These are phyloP conservation scores for Merluccius polli DNA, from an alignment of 2,797 vertebrate species.

Conservation along the genomic window DNA sequence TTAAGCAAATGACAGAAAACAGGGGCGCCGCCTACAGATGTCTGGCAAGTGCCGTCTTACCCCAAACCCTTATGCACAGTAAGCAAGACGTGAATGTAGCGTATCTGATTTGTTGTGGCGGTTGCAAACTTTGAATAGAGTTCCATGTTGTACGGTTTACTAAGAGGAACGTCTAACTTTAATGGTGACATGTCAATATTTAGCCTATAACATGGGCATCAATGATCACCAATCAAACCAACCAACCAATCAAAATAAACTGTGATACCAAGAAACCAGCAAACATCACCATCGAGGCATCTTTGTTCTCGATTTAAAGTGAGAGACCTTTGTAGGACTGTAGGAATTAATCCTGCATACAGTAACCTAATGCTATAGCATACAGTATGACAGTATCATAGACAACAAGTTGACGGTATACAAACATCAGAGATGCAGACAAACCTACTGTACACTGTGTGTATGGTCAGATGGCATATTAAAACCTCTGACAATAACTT, in stretches of 20 bases:
- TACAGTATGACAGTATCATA: not conserved
- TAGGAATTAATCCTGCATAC: not conserved
- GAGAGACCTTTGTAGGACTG: not conserved
- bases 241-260: no score
- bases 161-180: not conserved
- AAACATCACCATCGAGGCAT: not conserved
- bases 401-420: not conserved
- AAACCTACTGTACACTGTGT: not conserved
- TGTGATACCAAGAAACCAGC: not conserved
- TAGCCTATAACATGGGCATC: not conserved
- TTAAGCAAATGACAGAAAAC: slow-evolving; percentile 15
- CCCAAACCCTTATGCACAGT: not conserved
- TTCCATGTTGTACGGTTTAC: not conserved
- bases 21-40: slow-evolving; percentile 2
- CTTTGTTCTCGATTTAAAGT: not conserved
- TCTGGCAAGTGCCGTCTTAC: slow-evolving; percentile 19
- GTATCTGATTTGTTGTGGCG: no score
- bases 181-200: not conserved
- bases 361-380: not conserved
- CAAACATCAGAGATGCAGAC: not conserved
- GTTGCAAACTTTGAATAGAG: no score
- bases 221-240: no score
- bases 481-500: not conserved
- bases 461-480: not conserved
- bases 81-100: no score